phyloP scores from a whole-genome alignment of 2,113 vertebrate species.

The Edolisoma coerulescens region DNA sequence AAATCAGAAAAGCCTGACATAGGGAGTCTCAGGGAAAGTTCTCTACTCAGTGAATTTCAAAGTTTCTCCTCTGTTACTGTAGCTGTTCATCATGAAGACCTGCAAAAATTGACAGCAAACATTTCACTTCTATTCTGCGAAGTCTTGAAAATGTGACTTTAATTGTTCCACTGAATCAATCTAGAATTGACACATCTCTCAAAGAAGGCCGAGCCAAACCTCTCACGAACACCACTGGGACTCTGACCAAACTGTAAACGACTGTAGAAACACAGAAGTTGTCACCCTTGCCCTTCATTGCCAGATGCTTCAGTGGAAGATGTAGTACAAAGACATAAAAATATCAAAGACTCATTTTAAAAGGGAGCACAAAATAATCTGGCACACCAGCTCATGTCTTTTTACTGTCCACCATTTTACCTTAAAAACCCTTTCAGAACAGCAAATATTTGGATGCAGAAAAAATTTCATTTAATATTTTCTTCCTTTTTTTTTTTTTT shows the following conservation, averaged over 20 bases:
- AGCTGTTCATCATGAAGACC: background rate
- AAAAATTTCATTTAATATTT: background rate
- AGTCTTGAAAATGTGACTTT: background rate
- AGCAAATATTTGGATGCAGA: background rate
- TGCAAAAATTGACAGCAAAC: background rate
- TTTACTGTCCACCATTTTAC: background rate
- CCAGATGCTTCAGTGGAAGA: background rate
- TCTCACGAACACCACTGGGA: background rate
- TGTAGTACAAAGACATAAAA: background rate
- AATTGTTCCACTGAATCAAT: background rate
- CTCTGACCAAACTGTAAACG: background rate
- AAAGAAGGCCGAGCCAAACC: background rate
- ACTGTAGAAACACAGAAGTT: accelerated
- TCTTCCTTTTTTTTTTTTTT: background rate
- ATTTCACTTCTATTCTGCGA: background rate
- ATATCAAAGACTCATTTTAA: background rate
- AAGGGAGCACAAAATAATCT: background rate
- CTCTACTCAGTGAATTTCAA: background rate
- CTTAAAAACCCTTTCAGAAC: background rate
- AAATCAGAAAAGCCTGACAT: background rate
- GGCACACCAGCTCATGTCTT: background rate
- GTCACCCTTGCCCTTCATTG: background rate
- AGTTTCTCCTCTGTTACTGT: background rate
- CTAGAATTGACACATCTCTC: background rate
- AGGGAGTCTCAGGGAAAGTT: background rate